Percentiles rank a stretch among this genome's conserved stretches.
phyloP scores from a whole-genome alignment of 2,888 invertebrate species.

The Protophormia terraenovae region DNA sequence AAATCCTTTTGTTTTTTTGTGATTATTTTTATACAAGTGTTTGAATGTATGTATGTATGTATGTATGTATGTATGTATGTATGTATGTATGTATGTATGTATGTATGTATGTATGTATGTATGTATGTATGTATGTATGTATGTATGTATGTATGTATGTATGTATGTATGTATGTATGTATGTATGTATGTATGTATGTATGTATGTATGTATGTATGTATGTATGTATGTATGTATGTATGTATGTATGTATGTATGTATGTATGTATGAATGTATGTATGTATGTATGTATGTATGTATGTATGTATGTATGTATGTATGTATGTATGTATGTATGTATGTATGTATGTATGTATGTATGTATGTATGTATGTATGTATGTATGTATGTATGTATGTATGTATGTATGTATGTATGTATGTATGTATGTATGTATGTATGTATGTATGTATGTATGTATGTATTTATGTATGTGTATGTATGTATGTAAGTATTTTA shows the following conservation, averaged over 20 bases:
- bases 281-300: neutral
- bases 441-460: neutral
- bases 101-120: neutral
- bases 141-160: neutral
- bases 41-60: neutral
- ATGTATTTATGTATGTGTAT: no score
- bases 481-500: neutral
- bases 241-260: no score
- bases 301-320: neutral
- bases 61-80: neutral
- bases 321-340: neutral
- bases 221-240: neutral
- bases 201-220: neutral
- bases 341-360: neutral
- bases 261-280: no score
- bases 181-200: neutral
- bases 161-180: neutral
- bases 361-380: neutral
- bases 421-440: neutral
- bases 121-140: neutral
- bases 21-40: no score
- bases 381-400: neutral
- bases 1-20: no score
- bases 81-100: neutral
- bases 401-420: neutral